A percentile compares a stretch with the other conserved stretches of the same genome.
Evolutionary conservation across 2,113 vertebrate species (phyloP).

Genomic region (Bubo blakistoni): DNA sequence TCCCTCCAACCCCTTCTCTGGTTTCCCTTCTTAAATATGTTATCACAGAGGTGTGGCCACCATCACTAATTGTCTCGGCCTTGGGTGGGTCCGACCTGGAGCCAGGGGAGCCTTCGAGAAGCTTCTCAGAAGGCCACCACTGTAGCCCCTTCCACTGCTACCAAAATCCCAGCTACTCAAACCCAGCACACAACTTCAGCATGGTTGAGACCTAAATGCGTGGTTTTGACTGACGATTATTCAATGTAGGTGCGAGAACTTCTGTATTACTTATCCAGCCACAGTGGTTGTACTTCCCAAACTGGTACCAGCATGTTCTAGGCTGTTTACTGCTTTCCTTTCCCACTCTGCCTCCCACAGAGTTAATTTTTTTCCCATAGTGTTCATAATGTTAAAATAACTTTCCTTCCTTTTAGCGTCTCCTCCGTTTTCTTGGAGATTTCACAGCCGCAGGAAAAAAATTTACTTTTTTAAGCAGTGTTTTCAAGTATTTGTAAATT

Average conservation of each 20-base stretch:
- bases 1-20: too few species aligned
- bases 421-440: fast-evolving
- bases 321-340: not conserved
- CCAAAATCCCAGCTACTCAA: too few species aligned
- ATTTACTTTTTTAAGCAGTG: not conserved
- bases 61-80: too few species aligned
- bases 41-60: too few species aligned
- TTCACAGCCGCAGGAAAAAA: not conserved
- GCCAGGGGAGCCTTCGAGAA: too few species aligned
- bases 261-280: not conserved
- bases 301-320: not conserved
- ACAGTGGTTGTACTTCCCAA: not conserved
- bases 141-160: too few species aligned
- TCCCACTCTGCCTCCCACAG: not conserved
- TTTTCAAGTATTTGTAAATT: not conserved
- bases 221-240: not conserved
- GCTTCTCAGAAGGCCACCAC: too few species aligned
- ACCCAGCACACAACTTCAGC: not conserved
- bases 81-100: too few species aligned
- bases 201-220: too few species aligned
- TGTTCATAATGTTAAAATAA: not conserved
- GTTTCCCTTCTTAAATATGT: too few species aligned
- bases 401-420: not conserved
- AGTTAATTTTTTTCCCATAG: not conserved
- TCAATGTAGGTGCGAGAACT: fast-evolving